Evolutionary conservation across 2,888 invertebrate species (phyloP).

Genomic region (Ophioninae sp.): DNA sequence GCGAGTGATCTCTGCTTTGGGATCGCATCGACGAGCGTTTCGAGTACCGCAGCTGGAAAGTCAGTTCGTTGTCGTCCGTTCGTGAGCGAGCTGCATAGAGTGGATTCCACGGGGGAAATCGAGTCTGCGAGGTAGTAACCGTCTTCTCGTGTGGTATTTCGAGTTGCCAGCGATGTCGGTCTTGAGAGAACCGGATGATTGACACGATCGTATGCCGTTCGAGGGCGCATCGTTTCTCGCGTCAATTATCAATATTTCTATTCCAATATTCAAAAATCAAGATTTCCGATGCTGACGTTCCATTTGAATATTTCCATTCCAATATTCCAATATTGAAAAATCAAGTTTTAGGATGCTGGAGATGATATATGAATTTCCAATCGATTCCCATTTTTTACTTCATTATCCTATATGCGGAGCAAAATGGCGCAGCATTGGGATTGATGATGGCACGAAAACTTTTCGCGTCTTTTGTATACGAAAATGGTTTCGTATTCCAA

Average conservation of each 20-base stretch:
- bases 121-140: conserved; percentile 64
- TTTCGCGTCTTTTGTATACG: too few relatives aligned
- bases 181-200: conserved; percentile 41
- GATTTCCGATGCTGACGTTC: neutral
- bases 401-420: too few relatives aligned
- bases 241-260: neutral
- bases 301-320: neutral
- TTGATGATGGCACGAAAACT: too few relatives aligned
- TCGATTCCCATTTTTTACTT: too few relatives aligned
- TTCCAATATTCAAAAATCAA: neutral
- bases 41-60: conserved; percentile 47
- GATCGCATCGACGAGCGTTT: conserved; percentile 4
- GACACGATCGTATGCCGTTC: conserved; percentile 26
- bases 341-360: neutral
- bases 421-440: too few relatives aligned
- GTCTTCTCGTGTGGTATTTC: conserved; percentile 60
- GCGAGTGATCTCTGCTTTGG: conserved; percentile 14
- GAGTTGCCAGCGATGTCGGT: conserved; percentile 39
- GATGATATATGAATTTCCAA: too few relatives aligned
- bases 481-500: too few relatives aligned
- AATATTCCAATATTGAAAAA: too few relatives aligned
- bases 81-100: conserved; percentile 41
- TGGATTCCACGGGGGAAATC: conserved; percentile 70
- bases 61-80: conserved; percentile 44
- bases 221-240: conserved; percentile 13